A percentile compares a stretch with the other conserved stretches of the same genome.
Conservation (phyloP, 2,797 vertebrate genomes). For the Triplophysa bombifrons region DNA sequence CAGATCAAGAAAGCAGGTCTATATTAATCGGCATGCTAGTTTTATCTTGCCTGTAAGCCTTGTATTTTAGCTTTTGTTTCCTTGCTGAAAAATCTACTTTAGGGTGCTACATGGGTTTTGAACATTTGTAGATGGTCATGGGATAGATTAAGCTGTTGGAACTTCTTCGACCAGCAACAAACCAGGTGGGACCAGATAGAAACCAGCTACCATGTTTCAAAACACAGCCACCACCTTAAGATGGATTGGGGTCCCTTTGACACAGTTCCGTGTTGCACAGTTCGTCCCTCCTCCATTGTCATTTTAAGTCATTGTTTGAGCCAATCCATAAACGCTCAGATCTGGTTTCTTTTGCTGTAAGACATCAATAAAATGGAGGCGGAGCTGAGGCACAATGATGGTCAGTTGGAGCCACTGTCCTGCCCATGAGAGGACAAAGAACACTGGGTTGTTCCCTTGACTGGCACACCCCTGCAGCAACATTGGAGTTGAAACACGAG, state of each 20-base stretch:
- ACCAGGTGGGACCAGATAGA: no score
- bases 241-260: neutral
- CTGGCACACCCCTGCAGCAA: neutral
- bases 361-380: slow-evolving; percentile 39
- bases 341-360: slow-evolving; percentile 22
- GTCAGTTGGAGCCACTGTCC: neutral
- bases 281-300: neutral
- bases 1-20: neutral
- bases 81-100: no score
- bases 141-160: neutral
- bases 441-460: neutral
- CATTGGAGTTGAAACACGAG: slow-evolving; percentile 13
- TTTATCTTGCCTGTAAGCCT: slow-evolving; percentile 12
- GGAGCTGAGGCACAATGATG: slow-evolving; percentile 19
- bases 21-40: slow-evolving; percentile 18
- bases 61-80: neutral
- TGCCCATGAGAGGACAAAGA: slow-evolving; percentile 18
- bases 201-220: no score
- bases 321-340: neutral
- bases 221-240: neutral
- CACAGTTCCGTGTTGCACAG: neutral
- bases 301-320: neutral
- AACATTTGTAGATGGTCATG: neutral
- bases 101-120: no score
- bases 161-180: neutral